phyloP scores from a whole-genome alignment of 2,797 vertebrate species.

The Chelon auratus region DNA sequence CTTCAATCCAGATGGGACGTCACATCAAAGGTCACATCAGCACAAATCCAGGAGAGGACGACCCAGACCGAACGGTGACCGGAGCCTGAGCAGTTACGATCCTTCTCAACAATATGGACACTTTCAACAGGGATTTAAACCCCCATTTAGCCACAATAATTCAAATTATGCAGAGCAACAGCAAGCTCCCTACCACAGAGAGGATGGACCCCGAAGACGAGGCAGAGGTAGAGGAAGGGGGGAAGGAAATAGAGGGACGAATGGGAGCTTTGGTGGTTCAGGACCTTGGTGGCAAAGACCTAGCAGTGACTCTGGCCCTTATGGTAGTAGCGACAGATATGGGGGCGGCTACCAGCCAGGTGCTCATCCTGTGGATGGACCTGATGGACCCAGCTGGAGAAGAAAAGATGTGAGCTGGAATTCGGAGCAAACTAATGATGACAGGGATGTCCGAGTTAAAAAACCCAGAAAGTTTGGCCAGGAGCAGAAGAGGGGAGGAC shows the following conservation, averaged over 20 bases:
- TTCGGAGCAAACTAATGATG: conserved; percentile 70
- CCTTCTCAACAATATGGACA: conserved; percentile 78
- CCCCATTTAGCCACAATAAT: conserved; percentile 74
- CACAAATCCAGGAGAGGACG: conserved; percentile 82
- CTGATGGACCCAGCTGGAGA: conserved; percentile 77
- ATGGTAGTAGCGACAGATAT: conserved; percentile 67
- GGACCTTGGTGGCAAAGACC: conserved; percentile 84
- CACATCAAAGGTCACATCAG: conserved; percentile 80
- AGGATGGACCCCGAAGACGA: conserved; percentile 57
- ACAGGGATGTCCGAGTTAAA: conserved; percentile 87
- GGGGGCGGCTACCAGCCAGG: conserved; percentile 18
- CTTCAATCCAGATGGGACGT: conserved; percentile 83
- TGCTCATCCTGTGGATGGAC: conserved; percentile 48
- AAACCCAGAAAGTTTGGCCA: conserved; percentile 82
- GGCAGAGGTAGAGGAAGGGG: conserved; percentile 73
- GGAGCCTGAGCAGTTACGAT: conserved; percentile 78
- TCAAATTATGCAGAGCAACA: conserved; percentile 68
- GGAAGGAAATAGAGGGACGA: conserved; percentile 60
- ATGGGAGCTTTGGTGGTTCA: conserved; percentile 59
- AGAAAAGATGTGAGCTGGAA: conserved; percentile 75
- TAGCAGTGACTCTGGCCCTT: conserved; percentile 75
- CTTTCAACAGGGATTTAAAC: conserved; percentile 66
- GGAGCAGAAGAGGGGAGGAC: conserved; percentile 81
- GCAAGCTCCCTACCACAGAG: conserved; percentile 42
- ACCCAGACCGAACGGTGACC: conserved; percentile 81